phyloP scores from a whole-genome alignment of 2,888 invertebrate genomes.

The Ferdinandea cuprea region DNA sequence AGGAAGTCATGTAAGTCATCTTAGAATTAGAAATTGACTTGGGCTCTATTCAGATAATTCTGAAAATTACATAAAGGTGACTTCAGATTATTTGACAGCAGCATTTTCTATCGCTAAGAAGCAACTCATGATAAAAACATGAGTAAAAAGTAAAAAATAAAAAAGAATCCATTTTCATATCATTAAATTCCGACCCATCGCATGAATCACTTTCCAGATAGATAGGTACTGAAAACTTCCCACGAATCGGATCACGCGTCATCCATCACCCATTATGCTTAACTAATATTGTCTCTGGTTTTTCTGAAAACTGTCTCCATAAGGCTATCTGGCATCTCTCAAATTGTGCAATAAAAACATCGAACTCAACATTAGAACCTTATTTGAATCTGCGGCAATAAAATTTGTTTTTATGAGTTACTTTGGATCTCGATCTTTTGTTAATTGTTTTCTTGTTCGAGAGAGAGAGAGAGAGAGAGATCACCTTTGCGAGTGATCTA shows the following conservation, averaged over 20 bases:
- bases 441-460: slow-evolving; percentile 56
- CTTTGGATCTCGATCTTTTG: slow-evolving; percentile 40
- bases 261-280: slow-evolving; percentile 22
- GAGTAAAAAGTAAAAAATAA: no score
- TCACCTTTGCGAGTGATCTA: slow-evolving; percentile 35
- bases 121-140: no score
- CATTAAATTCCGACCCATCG: no score
- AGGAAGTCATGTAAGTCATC: no score
- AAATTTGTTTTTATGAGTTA: slow-evolving; percentile 63
- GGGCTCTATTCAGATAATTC: no score
- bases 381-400: slow-evolving; percentile 45
- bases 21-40: no score
- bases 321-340: slow-evolving; percentile 53
- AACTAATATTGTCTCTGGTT: slow-evolving; percentile 37
- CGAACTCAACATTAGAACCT: slow-evolving; percentile 42
- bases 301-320: slow-evolving; percentile 25
- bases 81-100: no score
- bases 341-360: slow-evolving; percentile 59
- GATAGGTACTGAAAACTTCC: slow-evolving; percentile 20
- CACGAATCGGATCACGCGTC: slow-evolving; percentile 39
- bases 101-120: no score
- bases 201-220: no score
- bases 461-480: neutral
- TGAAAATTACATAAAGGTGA: no score
- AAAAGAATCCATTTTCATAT: no score